Conservation (phyloP, 1,140 invertebrate species). For the Platyscapa corneri region DNA sequence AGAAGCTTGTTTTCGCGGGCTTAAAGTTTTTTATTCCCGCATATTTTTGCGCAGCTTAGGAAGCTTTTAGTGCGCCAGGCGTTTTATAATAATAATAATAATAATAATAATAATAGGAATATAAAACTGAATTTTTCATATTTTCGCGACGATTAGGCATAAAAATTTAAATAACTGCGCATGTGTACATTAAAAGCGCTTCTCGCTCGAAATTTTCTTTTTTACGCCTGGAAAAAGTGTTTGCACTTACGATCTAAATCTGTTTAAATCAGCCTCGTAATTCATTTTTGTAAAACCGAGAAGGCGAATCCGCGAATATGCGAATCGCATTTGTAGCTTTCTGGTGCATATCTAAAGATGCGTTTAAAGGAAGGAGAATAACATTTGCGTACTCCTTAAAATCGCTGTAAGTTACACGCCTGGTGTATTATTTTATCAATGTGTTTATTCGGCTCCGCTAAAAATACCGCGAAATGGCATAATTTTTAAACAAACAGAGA, state of each 20-base stretch:
- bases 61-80: background rate
- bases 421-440: no score
- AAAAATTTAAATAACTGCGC: background rate
- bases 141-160: background rate
- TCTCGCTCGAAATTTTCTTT: background rate
- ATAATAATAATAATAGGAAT: background rate
- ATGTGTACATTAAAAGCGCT: background rate
- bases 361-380: no score
- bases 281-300: no score
- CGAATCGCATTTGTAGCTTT: background rate
- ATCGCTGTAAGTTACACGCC: no score
- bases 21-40: background rate
- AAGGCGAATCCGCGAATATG: background rate
- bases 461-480: no score
- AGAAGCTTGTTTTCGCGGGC: background rate
- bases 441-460: no score
- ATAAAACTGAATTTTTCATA: background rate
- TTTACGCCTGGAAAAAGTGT: background rate
- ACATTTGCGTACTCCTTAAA: no score
- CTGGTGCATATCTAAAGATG: no score
- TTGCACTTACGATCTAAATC: background rate
- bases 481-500: no score
- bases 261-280: background rate
- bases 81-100: background rate
- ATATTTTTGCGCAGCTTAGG: background rate